Evolutionary conservation across 2,113 vertebrate species (phyloP), one percentile per base, ranked within the genome.

Genomic region (Ciconia maguari): DNA sequence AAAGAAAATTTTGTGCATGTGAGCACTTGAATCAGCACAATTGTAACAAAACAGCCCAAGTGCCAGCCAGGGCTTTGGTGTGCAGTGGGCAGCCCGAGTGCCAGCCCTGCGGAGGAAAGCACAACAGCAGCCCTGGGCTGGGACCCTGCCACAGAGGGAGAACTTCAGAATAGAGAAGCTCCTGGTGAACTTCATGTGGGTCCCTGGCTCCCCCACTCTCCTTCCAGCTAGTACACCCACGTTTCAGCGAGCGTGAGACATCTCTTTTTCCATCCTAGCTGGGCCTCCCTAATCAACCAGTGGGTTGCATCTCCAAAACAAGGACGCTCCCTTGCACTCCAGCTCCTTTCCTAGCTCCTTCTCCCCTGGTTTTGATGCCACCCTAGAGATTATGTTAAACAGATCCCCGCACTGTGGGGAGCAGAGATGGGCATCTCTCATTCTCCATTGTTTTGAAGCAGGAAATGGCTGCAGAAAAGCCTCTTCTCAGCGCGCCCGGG

Each of bases 381-480:
- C 93, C 74, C 82, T 64, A 72, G 83, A 94, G 64, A 71, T 34
- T 75, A 16, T 62, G 57, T 60, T 93, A 64, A 78, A 60, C 57
- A 46, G 18, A 85, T 74, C 55, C 48, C 57, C 5, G 16, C 61
- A 34, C 54, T 21, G 9, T 22, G 4, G 16, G 69, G 69, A 91
- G 34, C 11, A 64, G 41, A 84, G 51, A 93, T 38, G 75, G 34
- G 60, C 86, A 91, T 95, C 72, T 74, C 70, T 82, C 55, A 46
- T 93, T 82, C 54, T 92, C 92, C 86, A 91, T 86, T 93, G 94
- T 97, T 90, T 20, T 78, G 41, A 61, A 93, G 25, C 65, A 95
- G 78, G 65, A 71, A 93, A 54, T 66, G 68, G 81, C 83, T 90
- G 93, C 92, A 94, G 87, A 82, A 94, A 86, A 91, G 41, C 41